Percentiles rank a stretch among this genome's conserved stretches.
Evolutionary conservation across 2,113 vertebrate genomes (phyloP).

Genomic region (Dasyornis broadbenti): DNA sequence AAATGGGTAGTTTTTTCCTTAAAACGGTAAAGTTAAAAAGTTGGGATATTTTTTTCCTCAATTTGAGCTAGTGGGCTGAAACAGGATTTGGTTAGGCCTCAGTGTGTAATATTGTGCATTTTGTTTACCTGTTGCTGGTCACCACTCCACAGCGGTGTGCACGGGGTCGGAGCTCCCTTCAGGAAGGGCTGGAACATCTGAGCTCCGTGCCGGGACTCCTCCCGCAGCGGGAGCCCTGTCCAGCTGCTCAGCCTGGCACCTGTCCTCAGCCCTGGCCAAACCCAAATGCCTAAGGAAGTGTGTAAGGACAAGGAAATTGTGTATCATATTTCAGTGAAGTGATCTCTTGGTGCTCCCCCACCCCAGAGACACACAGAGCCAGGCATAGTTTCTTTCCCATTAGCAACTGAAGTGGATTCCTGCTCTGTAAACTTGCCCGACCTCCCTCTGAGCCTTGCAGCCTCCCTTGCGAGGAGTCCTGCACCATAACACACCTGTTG

Average conservation of each 20-base stretch:
- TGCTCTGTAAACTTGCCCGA: neutral
- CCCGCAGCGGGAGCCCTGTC: neutral
- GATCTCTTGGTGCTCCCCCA: neutral
- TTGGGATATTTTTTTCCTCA: neutral
- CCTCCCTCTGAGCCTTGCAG: neutral
- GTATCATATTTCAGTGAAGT: neutral
- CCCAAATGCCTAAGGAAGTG: neutral
- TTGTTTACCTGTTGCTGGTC: neutral
- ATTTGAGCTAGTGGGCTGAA: neutral
- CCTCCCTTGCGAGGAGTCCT: neutral
- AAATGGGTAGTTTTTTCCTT: neutral
- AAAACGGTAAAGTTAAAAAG: neutral
- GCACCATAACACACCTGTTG: neutral
- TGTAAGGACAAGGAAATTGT: slow-evolving; percentile 18
- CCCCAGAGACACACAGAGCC: neutral
- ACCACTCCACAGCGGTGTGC: neutral
- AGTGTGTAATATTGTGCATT: neutral
- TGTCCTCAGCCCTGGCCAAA: neutral
- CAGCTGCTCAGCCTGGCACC: neutral
- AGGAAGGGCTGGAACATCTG: neutral
- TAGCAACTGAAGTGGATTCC: neutral
- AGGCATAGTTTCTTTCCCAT: neutral
- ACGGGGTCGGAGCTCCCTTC: neutral
- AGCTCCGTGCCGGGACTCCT: neutral
- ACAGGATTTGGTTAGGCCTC: neutral